Conservation (phyloP, 2,888 invertebrate genomes). For the Cinara cedri region DNA sequence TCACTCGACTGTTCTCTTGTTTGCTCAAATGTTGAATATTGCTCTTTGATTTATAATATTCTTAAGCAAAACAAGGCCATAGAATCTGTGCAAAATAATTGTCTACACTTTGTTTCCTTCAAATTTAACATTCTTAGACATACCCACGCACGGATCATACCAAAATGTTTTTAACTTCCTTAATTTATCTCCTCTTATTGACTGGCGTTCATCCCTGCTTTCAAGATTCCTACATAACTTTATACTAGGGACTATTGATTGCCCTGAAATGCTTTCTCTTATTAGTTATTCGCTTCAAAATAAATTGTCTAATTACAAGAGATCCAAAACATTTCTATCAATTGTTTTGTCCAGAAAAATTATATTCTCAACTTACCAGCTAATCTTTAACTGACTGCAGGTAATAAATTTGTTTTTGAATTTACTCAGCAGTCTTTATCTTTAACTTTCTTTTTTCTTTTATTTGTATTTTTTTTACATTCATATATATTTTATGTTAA, state of each 20-base stretch:
- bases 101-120: neutral
- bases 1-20: neutral
- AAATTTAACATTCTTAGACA: constrained; percentile 10
- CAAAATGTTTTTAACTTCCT: neutral
- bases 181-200: neutral
- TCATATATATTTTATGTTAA: too few species aligned
- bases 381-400: neutral
- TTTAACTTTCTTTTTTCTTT: too few species aligned
- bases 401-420: neutral
- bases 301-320: neutral
- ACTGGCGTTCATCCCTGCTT: neutral
- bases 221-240: neutral
- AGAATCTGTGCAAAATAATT: constrained; percentile 11
- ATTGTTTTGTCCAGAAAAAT: neutral
- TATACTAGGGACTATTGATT: neutral
- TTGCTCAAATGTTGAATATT: neutral
- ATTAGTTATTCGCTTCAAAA: neutral
- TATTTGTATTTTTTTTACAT: too few species aligned
- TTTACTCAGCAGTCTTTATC: neutral
- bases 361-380: neutral
- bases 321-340: neutral
- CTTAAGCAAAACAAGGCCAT: constrained; percentile 1
- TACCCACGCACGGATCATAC: neutral
- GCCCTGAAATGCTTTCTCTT: too few species aligned
- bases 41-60: neutral